phyloP scores from a whole-genome alignment of 1,140 invertebrate species.

The Pogonomyrmex barbatus region DNA sequence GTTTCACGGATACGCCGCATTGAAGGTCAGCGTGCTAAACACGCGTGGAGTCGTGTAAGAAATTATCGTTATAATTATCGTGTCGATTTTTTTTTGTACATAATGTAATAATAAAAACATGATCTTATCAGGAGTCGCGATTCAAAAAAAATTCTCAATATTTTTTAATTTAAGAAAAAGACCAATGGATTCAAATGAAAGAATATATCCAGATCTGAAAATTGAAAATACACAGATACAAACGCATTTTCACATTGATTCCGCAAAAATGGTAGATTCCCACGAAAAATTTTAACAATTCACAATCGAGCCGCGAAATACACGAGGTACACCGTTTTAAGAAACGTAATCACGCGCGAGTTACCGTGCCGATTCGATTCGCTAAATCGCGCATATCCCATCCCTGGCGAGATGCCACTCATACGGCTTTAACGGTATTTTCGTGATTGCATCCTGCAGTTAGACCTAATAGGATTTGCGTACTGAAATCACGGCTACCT shows the following conservation, averaged over 20 bases:
- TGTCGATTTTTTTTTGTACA: too few relatives aligned
- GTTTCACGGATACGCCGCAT: neutral
- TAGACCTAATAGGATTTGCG: slow-evolving; percentile 48
- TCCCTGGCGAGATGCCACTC: slow-evolving; percentile 16
- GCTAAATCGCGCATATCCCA: slow-evolving; percentile 6
- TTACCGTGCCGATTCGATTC: neutral
- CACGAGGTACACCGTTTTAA: neutral
- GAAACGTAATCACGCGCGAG: slow-evolving; percentile 15
- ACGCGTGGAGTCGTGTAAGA: neutral
- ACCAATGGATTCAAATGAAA: too few relatives aligned
- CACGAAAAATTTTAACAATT: neutral
- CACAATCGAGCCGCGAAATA: neutral
- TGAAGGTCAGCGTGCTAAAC: neutral
- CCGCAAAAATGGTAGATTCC: neutral
- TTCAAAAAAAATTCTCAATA: too few relatives aligned
- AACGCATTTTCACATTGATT: neutral
- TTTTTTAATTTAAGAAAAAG: too few relatives aligned
- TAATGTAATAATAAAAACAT: too few relatives aligned
- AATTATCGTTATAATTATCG: neutral
- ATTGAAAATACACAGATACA: too few relatives aligned
- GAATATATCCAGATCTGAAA: too few relatives aligned
- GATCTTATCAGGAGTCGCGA: too few relatives aligned
- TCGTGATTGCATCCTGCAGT: slow-evolving; percentile 49
- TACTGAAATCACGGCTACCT: slow-evolving; percentile 41
- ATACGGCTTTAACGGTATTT: slow-evolving; percentile 59